Percentiles rank a stretch among this genome's conserved stretches.
phyloP scores from a whole-genome alignment of 2,888 invertebrate species.

The Elaeidobius kamerunicus region DNA sequence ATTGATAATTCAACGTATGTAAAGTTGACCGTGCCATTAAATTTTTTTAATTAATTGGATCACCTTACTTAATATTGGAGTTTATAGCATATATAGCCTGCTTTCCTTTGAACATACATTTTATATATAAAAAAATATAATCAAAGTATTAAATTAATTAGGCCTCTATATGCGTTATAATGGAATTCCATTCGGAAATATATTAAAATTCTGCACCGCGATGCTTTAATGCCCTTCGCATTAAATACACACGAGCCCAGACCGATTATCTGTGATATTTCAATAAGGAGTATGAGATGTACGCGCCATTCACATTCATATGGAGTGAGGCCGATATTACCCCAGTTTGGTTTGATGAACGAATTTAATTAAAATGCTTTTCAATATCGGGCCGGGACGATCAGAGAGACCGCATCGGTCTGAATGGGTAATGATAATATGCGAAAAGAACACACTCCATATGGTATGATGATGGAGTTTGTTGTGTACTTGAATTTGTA shows the following conservation, averaged over 20 bases:
- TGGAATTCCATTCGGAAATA: no score
- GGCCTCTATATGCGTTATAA: no score
- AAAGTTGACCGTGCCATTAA: no score
- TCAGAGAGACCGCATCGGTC: constrained; percentile 17
- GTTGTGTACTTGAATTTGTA: no score
- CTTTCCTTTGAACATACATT: no score
- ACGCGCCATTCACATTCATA: constrained; percentile 12
- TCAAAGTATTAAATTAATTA: no score
- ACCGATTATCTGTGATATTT: constrained; percentile 9
- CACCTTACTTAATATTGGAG: no score
- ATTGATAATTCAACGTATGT: background rate
- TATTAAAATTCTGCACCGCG: no score
- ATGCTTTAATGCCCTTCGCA: background rate
- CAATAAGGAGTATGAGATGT: constrained; percentile 18
- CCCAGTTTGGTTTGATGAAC: constrained; percentile 7
- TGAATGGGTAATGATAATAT: constrained; percentile 3
- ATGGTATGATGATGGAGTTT: no score
- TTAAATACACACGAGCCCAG: background rate
- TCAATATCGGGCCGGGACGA: constrained; percentile 21
- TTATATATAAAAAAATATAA: no score
- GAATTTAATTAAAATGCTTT: constrained; percentile 28
- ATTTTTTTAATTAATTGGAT: no score
- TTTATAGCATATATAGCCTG: no score
- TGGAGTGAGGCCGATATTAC: constrained; percentile 18
- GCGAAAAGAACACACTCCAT: constrained; percentile 17